Conservation (phyloP, 2,113 vertebrate genomes). For the Sapajus apella region DNA sequence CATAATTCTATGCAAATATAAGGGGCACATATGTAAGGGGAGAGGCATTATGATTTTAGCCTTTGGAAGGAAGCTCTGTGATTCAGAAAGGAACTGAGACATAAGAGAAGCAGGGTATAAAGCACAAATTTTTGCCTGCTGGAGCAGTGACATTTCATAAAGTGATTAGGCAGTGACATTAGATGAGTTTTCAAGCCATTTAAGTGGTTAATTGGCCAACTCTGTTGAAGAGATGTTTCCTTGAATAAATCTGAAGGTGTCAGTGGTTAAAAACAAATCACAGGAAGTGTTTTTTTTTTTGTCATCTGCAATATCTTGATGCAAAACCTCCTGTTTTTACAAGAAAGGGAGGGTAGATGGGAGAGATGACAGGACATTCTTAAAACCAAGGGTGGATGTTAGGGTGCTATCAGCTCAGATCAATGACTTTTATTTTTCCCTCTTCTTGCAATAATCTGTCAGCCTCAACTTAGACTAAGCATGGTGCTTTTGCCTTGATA, state of each 20-base stretch:
- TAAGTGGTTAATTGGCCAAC: conserved; percentile 73
- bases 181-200: conserved; percentile 73
- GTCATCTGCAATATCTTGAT: neutral
- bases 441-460: neutral
- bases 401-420: neutral
- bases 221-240: conserved; percentile 61
- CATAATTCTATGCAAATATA: neutral
- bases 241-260: conserved; percentile 25
- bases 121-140: conserved; percentile 18
- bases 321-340: conserved; percentile 18
- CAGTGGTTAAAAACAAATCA: neutral
- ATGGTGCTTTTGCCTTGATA: neutral
- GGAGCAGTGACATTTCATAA: conserved; percentile 75
- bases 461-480: neutral
- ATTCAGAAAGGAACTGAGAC: neutral
- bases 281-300: conserved; percentile 28
- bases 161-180: conserved; percentile 80
- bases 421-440: neutral
- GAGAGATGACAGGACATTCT: neutral
- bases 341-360: neutral
- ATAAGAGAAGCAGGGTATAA: neutral
- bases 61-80: neutral
- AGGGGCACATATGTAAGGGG: neutral
- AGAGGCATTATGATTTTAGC: neutral
- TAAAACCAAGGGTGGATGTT: neutral